A percentile compares a stretch with the other conserved stretches of the same genome.
phyloP scores from a whole-genome alignment of 2,797 vertebrate genomes.

The Hydrocynus forskahlii region DNA sequence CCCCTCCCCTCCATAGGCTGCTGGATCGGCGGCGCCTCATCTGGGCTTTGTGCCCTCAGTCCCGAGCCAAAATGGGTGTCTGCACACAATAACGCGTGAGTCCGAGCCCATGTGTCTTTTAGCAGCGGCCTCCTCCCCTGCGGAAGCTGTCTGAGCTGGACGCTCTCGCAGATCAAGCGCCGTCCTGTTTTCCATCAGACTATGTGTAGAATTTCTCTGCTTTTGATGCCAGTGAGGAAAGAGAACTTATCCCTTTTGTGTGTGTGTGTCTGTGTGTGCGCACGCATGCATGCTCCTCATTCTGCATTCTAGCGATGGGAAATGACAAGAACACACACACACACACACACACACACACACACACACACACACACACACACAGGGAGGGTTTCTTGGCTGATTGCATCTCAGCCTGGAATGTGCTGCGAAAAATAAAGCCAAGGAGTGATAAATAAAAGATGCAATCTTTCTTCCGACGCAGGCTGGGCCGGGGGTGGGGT shows the following conservation, averaged over 20 bases:
- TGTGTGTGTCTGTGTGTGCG: conserved; percentile 60
- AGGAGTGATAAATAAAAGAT: conserved; percentile 97
- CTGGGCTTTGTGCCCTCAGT: conserved; percentile 72
- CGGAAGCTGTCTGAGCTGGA: conserved; percentile 38
- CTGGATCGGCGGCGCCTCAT: conserved; percentile 59
- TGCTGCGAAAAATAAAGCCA: conserved; percentile 91
- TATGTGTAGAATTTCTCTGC: conserved; percentile 71
- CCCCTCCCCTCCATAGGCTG: conserved; percentile 63
- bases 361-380: no score
- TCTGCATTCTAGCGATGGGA: conserved; percentile 87
- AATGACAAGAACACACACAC: conserved; percentile 93
- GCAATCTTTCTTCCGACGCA: conserved; percentile 84
- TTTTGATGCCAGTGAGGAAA: conserved; percentile 66
- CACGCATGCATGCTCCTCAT: conserved; percentile 72
- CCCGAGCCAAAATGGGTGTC: conserved; percentile 64
- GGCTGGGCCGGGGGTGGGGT: conserved; percentile 65
- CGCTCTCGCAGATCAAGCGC: conserved; percentile 52
- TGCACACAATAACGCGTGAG: conserved; percentile 53
- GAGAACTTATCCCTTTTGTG: conserved; percentile 62
- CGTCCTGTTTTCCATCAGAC: conserved; percentile 63
- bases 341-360: no score
- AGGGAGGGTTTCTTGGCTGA: conserved; percentile 94
- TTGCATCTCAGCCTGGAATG: conserved; percentile 92
- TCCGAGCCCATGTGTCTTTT: conserved; percentile 48
- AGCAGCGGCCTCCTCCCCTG: conserved; percentile 25